These are phyloP conservation scores for Oncopodura yosiiana DNA, from an alignment of 1,140 invertebrate species.

Conservation along the genomic window DNA sequence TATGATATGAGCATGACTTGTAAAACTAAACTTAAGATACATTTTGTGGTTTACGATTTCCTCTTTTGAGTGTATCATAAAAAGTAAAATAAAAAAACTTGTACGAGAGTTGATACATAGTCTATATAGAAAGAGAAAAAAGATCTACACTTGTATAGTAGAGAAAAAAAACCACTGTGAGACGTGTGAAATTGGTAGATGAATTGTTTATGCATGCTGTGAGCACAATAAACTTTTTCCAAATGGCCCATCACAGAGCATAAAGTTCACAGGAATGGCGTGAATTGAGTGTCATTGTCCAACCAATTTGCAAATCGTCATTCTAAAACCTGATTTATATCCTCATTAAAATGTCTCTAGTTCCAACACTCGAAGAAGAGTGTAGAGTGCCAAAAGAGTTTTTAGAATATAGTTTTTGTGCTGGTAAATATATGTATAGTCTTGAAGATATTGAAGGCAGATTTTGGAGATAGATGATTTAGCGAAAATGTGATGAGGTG, in stretches of 20 bases:
- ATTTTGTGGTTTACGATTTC: constrained; percentile 26
- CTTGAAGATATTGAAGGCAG: no score
- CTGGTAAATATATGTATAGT: no score
- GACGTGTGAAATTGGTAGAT: constrained; percentile 23
- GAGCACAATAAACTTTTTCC: constrained; percentile 17
- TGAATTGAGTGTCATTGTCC: constrained; percentile 22
- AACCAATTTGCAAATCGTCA: constrained; percentile 28
- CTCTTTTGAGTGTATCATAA: constrained; percentile 10
- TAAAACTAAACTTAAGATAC: no score
- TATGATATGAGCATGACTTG: no score
- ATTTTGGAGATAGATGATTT: no score
- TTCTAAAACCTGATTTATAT: constrained; percentile 24
- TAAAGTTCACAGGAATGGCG: constrained; percentile 19
- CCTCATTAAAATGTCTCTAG: constrained; percentile 13
- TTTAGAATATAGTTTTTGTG: no score
- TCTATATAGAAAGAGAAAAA: not conserved
- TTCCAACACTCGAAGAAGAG: no score
- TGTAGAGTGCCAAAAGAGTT: no score
- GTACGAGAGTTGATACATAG: no score
- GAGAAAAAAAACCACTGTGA: constrained; percentile 13
- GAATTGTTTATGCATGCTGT: constrained; percentile 26
- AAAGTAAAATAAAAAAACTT: no score
- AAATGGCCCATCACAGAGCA: constrained; percentile 13
- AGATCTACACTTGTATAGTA: not conserved
- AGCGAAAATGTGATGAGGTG: no score